Evolutionary conservation across 2,797 vertebrate species (phyloP), one percentile per base, ranked within the genome.

Genomic region (Falco naumanni): DNA sequence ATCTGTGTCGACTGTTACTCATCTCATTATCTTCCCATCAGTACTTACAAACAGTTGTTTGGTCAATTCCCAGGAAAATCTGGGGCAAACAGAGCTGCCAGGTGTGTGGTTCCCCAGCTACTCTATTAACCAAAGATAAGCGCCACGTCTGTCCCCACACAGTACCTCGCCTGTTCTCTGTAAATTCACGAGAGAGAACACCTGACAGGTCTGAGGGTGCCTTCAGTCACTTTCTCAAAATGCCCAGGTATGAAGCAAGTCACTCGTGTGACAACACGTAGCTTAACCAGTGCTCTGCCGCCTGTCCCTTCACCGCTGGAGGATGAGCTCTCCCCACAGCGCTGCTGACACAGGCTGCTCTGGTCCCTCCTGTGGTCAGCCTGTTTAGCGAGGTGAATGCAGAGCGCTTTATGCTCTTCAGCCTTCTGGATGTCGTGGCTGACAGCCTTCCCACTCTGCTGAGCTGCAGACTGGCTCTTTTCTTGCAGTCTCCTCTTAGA

Each of bases 1-100:
- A 97, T 96, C 89, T 12, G 7, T 87, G 93, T 68, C 31, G 13
- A 93, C 92, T 93, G 93, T 34, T 92, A 68, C 90, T 94, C 88
- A 86, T 94, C 91, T 96, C 96, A 95, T 96, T 96, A 95, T 96
- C 89, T 68, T 83, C 87, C 88, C 39, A 12, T 93, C 92, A 92
- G 87, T 56, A 93, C 92, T 91, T 95, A 95, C 71, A 53, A 96
- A 85, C 89, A 84, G 93, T 95, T 96, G 95, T 93, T 96, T 91
- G 96, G 96, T 96, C 96, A 97, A 80, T 96, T 93, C 89, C 92
- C n/a, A 20, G 92, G 94, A 50, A 96, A 95, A 96, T 93, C 93
- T 95, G 95, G 96, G 95, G 87, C 96, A 93, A 77, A 81, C 1
- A 11, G 82, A 66, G 90, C 70, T 91, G 95, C 86, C 95, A 97